These are phyloP conservation scores for Camelus bactrianus DNA, from an alignment of 2,113 vertebrate genomes.

Conservation along the genomic window DNA sequence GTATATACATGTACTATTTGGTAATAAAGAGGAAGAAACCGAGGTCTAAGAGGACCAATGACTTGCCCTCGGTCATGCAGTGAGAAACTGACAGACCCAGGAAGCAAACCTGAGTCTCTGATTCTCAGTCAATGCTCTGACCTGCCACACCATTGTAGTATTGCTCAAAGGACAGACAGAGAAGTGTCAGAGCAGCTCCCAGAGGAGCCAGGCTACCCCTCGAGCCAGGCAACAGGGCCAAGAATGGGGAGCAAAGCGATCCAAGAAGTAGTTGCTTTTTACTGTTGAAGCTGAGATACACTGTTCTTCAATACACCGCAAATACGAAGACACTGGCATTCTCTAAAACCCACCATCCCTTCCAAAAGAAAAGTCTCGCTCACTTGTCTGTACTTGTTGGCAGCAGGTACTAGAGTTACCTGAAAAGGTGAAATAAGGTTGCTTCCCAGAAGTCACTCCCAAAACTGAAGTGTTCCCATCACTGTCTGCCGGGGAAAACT, in stretches of 20 bases:
- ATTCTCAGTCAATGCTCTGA: neutral
- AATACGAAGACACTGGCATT: neutral
- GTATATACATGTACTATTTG: neutral
- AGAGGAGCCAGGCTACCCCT: neutral
- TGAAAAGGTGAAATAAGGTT: neutral
- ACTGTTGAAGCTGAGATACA: neutral
- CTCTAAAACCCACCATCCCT: neutral
- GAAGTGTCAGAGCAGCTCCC: neutral
- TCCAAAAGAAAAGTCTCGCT: neutral
- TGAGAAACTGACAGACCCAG: neutral
- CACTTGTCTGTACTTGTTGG: neutral
- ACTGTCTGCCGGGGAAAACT: rapidly evolving
- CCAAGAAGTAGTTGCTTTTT: neutral
- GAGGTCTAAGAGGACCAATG: neutral
- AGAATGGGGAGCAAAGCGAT: neutral
- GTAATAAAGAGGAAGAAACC: neutral
- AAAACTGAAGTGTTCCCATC: rapidly evolving
- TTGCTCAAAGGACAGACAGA: neutral
- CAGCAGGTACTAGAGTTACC: neutral
- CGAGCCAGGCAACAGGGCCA: neutral
- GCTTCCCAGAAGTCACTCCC: neutral
- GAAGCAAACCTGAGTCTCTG: neutral
- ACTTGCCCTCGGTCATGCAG: neutral
- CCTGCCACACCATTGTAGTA: rapidly evolving
- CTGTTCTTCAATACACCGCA: neutral